Evolutionary conservation across 2,113 vertebrate species (phyloP).

Genomic region (Pygoscelis adeliae): DNA sequence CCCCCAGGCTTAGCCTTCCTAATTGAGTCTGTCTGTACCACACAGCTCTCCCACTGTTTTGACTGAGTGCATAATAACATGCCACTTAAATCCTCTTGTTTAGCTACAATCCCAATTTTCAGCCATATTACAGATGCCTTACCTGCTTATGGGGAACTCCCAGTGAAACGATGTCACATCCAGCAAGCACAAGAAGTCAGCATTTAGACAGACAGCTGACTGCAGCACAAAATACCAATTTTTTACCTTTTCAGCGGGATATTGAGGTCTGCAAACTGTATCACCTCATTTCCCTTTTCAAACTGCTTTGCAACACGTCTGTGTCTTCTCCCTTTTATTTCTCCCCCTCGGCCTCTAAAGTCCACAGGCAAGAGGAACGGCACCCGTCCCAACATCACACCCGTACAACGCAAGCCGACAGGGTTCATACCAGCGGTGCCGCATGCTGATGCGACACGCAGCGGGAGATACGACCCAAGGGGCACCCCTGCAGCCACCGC

Average conservation of each 20-base stretch:
- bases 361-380: fast-evolving
- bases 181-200: neutral
- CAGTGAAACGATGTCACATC: neutral
- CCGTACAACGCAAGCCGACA: fast-evolving
- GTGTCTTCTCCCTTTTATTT: neutral
- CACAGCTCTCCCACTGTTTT: neutral
- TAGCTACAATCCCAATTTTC: neutral
- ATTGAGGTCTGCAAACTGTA: fast-evolving
- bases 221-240: neutral
- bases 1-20: no score
- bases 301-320: fast-evolving
- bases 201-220: no score
- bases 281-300: neutral
- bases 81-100: neutral
- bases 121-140: neutral
- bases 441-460: fast-evolving
- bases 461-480: fast-evolving
- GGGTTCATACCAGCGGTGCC: fast-evolving
- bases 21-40: no score
- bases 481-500: fast-evolving
- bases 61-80: neutral
- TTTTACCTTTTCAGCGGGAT: neutral
- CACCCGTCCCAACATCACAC: neutral
- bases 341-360: neutral
- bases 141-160: neutral